Conservation (phyloP, 2,113 vertebrate genomes). For the Gadus macrocephalus region DNA sequence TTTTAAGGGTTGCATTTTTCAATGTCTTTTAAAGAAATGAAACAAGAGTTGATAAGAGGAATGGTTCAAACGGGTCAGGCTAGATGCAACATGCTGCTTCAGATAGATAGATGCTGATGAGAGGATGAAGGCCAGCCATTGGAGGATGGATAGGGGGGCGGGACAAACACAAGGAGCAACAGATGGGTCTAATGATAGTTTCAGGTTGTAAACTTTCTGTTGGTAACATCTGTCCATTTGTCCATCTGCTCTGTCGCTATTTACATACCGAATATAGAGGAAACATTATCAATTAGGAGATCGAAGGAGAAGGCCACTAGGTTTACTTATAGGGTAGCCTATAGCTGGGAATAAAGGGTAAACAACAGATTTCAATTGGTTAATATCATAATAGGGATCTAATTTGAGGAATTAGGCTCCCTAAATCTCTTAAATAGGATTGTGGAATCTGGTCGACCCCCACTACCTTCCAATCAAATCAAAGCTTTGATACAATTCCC, state of each 20-base stretch:
- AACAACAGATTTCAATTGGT: too few relatives aligned
- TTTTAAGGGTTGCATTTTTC: not conserved
- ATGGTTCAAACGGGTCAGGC: slow-evolving; percentile 34
- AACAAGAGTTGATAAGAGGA: not conserved
- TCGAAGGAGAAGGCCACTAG: slow-evolving; percentile 11
- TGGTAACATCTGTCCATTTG: slow-evolving; percentile 74
- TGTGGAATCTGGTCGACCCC: slow-evolving; percentile 1
- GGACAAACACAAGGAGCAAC: slow-evolving; percentile 58
- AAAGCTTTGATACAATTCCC: slow-evolving; percentile 31
- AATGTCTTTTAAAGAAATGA: not conserved
- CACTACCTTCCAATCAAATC: slow-evolving; percentile 39
- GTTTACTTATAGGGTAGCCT: too few relatives aligned
- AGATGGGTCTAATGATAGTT: slow-evolving; percentile 70
- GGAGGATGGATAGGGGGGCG: slow-evolving; percentile 62
- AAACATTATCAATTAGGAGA: slow-evolving; percentile 42
- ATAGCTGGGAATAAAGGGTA: too few relatives aligned
- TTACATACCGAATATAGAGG: slow-evolving; percentile 34
- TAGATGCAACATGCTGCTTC: slow-evolving; percentile 16
- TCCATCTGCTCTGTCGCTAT: slow-evolving; percentile 67
- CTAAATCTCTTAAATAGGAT: not conserved
- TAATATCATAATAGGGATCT: too few relatives aligned
- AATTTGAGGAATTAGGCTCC: slow-evolving; percentile 1
- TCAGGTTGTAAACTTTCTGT: slow-evolving; percentile 77
- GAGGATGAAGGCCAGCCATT: slow-evolving; percentile 44
- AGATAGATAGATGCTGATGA: slow-evolving; percentile 63